Evolutionary conservation across 2,113 vertebrate species (phyloP), one percentile per base, ranked within the genome.

Genomic region (Vimba vimba): DNA sequence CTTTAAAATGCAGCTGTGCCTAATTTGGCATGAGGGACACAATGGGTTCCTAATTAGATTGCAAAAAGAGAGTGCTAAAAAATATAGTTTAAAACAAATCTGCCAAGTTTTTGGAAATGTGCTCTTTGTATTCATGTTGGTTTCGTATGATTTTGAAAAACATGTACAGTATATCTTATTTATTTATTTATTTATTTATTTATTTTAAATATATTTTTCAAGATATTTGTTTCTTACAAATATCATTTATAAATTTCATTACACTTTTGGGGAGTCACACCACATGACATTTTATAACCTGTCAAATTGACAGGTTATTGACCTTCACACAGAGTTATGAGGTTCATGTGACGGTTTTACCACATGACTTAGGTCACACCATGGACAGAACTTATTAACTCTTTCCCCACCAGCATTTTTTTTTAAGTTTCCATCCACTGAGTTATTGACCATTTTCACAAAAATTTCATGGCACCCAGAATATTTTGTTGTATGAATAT

Each of bases 1-100:
- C 57, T 45, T 62, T 21, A 82, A 69, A 82, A 69, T 69, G 52
- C 45, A 69, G 62, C 80, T 82, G 80, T 64, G 78, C 36, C 23
- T 64, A 62, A 45, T n/a, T 64, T 64, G 59, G 30, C 19, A 33
- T 6, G 27, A 4, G 64, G 64, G 12, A 82, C 43, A 25, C n/a
- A 62, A 25, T 62, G 33, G 77, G 6, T 45, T 8, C n/a, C 9
- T 62, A 39, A 25, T 80, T 80, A 27, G 15, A 77, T 57, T 30
- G 50, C 68, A 71, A 77, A 55, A 57, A 52, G 25, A 59, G 19
- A 39, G 23, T 59, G 23, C 43, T 43, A 43, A 43, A 43, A 9
- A 33, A 15, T 17, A 5, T 17, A 66, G 62, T 66, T 33, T 33
- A 17, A 33, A 66, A 27, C 5, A 33, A 7, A 66, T 66, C n/a